Base-by-base conservation (phyloP, 2,888 invertebrate species). In the Lasioglossum oenotherae region DNA sequence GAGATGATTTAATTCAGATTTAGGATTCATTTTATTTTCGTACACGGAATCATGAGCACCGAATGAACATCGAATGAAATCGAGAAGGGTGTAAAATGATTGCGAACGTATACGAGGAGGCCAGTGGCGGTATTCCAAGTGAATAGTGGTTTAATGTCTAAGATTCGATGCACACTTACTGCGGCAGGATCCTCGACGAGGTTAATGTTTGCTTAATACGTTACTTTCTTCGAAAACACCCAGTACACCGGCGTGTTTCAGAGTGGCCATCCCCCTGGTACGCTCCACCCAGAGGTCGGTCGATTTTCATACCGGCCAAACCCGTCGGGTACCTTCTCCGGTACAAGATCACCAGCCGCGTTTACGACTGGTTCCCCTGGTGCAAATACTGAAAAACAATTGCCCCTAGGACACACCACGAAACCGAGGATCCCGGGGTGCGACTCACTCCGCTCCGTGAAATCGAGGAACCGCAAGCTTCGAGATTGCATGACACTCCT, bases 261-360 rank as follows among this genome's bases (percentile, higher is more conserved):
- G 89, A 88, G 90, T 90, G 88, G 82, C 5, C 90, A 86, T 82
- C 85, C 74, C 74, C 88, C 53, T 53, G 53, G 53, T 84, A 84
- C 77, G 81, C 77, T 89, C 77, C 85, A 82, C 89, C 89, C 87
- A 90, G 92, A 93, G 93, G 92, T 89, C 90, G 88, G 92, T 84
- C 89, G 84, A 93, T 94, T 94, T 93, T 87, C 92, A 93, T 94
- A 94, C 94, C 88, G 69, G 92, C 86, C 89, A 91, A 92, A 94
- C 94, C 90, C 91, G 94, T 93, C 78, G 80, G 80, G 60, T 72
- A 57, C 75, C 75, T n/a, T 53, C 81, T 83, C 85, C 76, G 80
- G 89, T 81, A 88, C 86, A 78, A 80, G 86, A 89, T 88, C 86
- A 79, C 83, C 85, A 84, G 75, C 75, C 84, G 78, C 71, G 85